A percentile compares a stretch with the other conserved stretches of the same genome.
These are phyloP conservation scores for Pseudorasbora parva DNA, from an alignment of 2,113 vertebrate genomes.

Conservation along the genomic window DNA sequence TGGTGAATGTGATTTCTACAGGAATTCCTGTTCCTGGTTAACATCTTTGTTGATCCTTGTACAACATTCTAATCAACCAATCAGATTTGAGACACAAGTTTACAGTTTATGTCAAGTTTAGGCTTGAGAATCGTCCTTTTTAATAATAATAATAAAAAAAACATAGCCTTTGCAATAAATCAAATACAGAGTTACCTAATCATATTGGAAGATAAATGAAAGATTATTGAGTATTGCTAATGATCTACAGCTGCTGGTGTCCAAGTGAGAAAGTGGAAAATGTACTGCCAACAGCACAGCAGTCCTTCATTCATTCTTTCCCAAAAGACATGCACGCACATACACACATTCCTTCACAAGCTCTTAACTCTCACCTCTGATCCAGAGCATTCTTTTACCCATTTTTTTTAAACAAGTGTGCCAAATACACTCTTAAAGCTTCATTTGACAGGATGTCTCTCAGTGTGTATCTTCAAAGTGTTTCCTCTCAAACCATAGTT, in stretches of 20 bases:
- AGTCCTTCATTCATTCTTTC: neutral
- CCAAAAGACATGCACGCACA: neutral
- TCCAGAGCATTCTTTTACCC: neutral
- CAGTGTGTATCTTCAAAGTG: neutral
- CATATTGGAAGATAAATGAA: neutral
- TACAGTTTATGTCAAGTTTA: too few relatives aligned
- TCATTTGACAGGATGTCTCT: neutral
- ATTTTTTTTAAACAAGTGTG: neutral
- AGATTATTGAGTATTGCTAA: neutral
- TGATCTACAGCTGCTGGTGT: slow-evolving; percentile 9
- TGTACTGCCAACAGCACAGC: neutral
- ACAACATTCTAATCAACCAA: too few relatives aligned
- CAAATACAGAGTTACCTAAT: neutral
- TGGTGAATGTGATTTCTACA: too few relatives aligned
- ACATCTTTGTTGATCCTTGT: too few relatives aligned
- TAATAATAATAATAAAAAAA: neutral
- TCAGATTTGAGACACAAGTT: too few relatives aligned
- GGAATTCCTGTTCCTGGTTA: too few relatives aligned
- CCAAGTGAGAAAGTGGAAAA: neutral
- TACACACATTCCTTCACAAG: slow-evolving; percentile 1
- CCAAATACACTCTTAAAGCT: neutral
- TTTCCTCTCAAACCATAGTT: neutral
- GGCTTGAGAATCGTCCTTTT: neutral
- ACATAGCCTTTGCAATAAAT: neutral
- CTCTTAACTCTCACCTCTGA: neutral